These are phyloP conservation scores for Mohoua ochrocephala DNA, from an alignment of 2,113 vertebrate genomes.

Conservation along the genomic window DNA sequence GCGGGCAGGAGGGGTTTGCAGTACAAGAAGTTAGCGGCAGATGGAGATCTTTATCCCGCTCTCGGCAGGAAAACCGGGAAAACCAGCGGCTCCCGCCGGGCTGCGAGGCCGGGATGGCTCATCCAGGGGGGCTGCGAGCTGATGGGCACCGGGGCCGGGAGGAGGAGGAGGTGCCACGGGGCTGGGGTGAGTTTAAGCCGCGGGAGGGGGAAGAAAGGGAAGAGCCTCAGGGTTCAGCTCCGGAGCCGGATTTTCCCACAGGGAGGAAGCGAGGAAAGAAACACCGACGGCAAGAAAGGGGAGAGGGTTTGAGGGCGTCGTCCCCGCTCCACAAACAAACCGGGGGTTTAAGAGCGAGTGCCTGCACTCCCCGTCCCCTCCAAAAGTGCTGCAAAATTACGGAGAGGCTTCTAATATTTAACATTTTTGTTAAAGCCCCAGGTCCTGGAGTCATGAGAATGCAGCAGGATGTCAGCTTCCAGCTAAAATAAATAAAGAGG, in stretches of 20 bases:
- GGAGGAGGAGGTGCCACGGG: not conserved
- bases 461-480: conserved; percentile 13
- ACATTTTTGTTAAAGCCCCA: conserved; percentile 50
- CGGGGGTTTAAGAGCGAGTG: not conserved
- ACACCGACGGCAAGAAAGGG: not conserved
- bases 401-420: not conserved
- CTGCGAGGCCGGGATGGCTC: not conserved
- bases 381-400: not conserved
- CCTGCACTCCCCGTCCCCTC: not conserved
- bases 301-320: not conserved
- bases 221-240: not conserved
- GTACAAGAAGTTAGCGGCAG: not conserved
- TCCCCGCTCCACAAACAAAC: conserved; percentile 8
- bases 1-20: not conserved
- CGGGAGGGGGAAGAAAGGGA: not conserved
- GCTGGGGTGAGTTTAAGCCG: too few relatives aligned
- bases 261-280: not conserved
- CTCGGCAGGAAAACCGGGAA: not conserved
- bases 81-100: accelerated
- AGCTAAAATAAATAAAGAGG: conserved; percentile 53
- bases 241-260: not conserved
- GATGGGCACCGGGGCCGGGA: not conserved
- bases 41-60: not conserved
- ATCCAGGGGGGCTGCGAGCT: not conserved
- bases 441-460: conserved; percentile 61